These are phyloP conservation scores for Sinelater perroti DNA, from an alignment of 2,888 invertebrate species.

Conservation along the genomic window DNA sequence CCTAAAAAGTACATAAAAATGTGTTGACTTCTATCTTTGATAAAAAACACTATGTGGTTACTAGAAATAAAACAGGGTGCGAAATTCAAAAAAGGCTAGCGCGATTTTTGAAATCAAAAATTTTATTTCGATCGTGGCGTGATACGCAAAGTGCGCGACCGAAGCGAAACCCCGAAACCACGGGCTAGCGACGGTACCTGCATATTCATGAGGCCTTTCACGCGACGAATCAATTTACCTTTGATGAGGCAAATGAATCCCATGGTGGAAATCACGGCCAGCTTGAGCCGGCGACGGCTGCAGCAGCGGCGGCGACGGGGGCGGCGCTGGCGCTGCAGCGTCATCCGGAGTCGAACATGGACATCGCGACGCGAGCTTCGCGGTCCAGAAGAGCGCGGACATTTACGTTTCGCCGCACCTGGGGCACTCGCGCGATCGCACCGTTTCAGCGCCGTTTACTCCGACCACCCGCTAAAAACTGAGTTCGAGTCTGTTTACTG, in stretches of 20 bases:
- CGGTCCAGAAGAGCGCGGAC: slow-evolving; percentile 6
- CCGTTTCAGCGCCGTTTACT: slow-evolving; percentile 26
- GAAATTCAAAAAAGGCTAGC: too few species aligned
- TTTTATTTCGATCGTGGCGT: too few species aligned
- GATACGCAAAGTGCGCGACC: background rate
- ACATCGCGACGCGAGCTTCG: slow-evolving; percentile 26
- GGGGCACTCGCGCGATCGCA: slow-evolving; percentile 11
- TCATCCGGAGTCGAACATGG: slow-evolving; percentile 34
- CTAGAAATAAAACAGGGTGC: too few species aligned
- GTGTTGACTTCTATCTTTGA: too few species aligned
- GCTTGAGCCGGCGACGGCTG: slow-evolving; percentile 51
- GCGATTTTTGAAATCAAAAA: too few species aligned
- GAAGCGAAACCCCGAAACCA: slow-evolving; percentile 7
- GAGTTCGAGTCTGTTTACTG: slow-evolving; percentile 22
- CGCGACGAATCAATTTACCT: slow-evolving; percentile 45
- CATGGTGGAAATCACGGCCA: slow-evolving; percentile 51
- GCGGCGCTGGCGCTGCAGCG: slow-evolving; percentile 18
- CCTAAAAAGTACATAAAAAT: too few species aligned
- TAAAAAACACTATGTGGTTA: too few species aligned
- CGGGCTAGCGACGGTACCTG: slow-evolving; percentile 12
- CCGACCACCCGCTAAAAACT: slow-evolving; percentile 19
- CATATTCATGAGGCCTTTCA: slow-evolving; percentile 27
- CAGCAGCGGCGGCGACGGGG: slow-evolving; percentile 43
- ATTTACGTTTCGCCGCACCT: slow-evolving; percentile 10
- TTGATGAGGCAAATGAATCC: slow-evolving; percentile 51